These are phyloP conservation scores for Caenorhabditis becei DNA, from an alignment of 2,888 invertebrate genomes.

Conservation along the genomic window DNA sequence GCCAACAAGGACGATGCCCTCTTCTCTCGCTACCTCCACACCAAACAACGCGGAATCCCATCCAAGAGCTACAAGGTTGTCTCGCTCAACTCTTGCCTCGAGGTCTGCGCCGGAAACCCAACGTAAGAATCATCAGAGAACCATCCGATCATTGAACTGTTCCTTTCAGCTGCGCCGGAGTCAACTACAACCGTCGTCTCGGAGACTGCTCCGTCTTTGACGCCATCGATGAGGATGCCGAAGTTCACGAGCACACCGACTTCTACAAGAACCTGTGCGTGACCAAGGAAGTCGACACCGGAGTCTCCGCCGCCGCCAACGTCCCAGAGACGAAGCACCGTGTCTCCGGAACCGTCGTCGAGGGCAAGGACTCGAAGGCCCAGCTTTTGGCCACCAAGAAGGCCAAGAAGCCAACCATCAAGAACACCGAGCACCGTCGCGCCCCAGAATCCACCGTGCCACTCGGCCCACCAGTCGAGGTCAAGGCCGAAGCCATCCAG, in stretches of 20 bases:
- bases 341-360: conserved; percentile 67
- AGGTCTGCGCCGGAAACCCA: conserved; percentile 76
- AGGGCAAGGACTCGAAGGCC: conserved; percentile 62
- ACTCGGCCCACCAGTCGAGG: conserved; percentile 73
- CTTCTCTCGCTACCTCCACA: conserved; percentile 80
- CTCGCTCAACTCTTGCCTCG: conserved; percentile 78
- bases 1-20: conserved; percentile 76
- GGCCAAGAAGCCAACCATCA: conserved; percentile 71
- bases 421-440: conserved; percentile 67
- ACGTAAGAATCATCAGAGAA: conserved; percentile 53
- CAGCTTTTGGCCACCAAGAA: conserved; percentile 67
- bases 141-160: not conserved
- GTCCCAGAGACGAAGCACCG: conserved; percentile 75
- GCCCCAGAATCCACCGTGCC: conserved; percentile 70
- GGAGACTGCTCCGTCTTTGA: conserved; percentile 80
- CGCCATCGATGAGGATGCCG: conserved; percentile 73
- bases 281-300: conserved; percentile 78
- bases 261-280: conserved; percentile 81
- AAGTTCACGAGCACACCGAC: conserved; percentile 78
- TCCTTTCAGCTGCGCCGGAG: conserved; percentile 76
- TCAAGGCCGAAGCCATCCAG: conserved; percentile 77
- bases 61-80: conserved; percentile 75
- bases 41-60: conserved; percentile 77
- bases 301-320: conserved; percentile 77
- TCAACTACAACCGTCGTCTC: conserved; percentile 80